These are phyloP conservation scores for Ceratina australensis DNA, from an alignment of 1,140 invertebrate genomes.

Conservation along the genomic window DNA sequence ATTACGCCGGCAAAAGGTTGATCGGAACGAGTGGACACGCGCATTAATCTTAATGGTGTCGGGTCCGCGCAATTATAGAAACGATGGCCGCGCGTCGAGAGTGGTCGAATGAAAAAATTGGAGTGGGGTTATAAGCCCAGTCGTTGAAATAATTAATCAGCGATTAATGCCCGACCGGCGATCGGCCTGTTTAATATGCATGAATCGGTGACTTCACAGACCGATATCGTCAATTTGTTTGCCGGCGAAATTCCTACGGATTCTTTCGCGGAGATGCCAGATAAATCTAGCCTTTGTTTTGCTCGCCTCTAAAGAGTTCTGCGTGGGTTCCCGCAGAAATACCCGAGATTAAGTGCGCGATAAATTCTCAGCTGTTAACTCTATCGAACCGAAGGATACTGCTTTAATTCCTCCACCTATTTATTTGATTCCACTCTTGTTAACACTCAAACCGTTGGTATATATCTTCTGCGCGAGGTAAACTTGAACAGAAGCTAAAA, in stretches of 20 bases:
- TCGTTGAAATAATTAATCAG: conserved; percentile 26
- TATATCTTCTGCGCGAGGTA: too few relatives aligned
- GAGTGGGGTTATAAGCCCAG: neutral
- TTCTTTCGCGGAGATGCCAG: neutral
- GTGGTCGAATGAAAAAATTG: neutral
- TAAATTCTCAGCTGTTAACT: too few relatives aligned
- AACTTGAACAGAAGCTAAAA: too few relatives aligned
- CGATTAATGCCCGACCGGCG: conserved; percentile 27
- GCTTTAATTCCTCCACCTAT: too few relatives aligned
- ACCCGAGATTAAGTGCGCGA: too few relatives aligned
- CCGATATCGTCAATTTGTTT: conserved; percentile 21
- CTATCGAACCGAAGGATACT: too few relatives aligned
- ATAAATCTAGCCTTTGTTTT: too few relatives aligned
- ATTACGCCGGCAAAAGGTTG: conserved; percentile 26
- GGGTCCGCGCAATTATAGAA: conserved; percentile 29
- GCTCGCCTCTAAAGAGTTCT: too few relatives aligned
- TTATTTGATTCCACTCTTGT: too few relatives aligned
- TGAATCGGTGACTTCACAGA: conserved; percentile 19
- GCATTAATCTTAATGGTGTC: conserved; percentile 39
- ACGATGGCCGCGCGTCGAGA: neutral
- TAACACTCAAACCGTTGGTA: too few relatives aligned
- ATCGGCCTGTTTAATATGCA: conserved; percentile 25
- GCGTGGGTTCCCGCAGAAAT: too few relatives aligned
- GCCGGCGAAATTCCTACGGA: neutral
- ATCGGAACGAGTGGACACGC: conserved; percentile 25